phyloP scores from a whole-genome alignment of 2,888 invertebrate genomes.

The Parnassius mnemosyne region DNA sequence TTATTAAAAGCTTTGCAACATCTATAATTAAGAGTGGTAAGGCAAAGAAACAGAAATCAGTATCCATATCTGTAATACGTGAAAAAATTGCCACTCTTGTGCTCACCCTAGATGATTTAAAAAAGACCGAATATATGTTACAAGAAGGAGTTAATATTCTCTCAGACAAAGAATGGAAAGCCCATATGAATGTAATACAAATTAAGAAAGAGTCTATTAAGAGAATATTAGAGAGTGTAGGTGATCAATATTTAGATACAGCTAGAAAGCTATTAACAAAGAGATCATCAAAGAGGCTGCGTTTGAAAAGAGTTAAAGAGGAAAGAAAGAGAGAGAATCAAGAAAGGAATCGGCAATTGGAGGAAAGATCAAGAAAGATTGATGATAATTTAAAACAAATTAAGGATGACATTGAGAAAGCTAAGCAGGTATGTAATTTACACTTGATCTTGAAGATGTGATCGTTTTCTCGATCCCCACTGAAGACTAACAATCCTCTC shows the following conservation, averaged over 20 bases:
- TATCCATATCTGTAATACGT: conserved; percentile 46
- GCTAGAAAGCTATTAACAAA: conserved; percentile 68
- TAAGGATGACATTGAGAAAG: conserved; percentile 81
- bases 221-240: conserved; percentile 57
- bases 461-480: too few relatives aligned
- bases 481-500: too few relatives aligned
- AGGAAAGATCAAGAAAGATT: conserved; percentile 80
- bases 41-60: conserved; percentile 27
- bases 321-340: conserved; percentile 59
- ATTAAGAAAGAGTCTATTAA: conserved; percentile 69
- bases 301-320: conserved; percentile 63
- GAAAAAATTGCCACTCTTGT: conserved; percentile 45
- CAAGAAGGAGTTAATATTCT: conserved; percentile 62
- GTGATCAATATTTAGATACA: conserved; percentile 57
- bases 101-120: conserved; percentile 43
- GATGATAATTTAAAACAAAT: conserved; percentile 84
- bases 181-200: conserved; percentile 71
- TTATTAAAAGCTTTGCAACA: conserved; percentile 49
- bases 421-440: conserved; percentile 72
- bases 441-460: background rate
- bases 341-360: conserved; percentile 53
- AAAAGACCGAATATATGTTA: conserved; percentile 60
- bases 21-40: conserved; percentile 26
- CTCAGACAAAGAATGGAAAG: conserved; percentile 78
- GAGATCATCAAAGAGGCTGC: conserved; percentile 67